Evolutionary conservation across 2,113 vertebrate species (phyloP).

Genomic region (Sapayoa aenigma): DNA sequence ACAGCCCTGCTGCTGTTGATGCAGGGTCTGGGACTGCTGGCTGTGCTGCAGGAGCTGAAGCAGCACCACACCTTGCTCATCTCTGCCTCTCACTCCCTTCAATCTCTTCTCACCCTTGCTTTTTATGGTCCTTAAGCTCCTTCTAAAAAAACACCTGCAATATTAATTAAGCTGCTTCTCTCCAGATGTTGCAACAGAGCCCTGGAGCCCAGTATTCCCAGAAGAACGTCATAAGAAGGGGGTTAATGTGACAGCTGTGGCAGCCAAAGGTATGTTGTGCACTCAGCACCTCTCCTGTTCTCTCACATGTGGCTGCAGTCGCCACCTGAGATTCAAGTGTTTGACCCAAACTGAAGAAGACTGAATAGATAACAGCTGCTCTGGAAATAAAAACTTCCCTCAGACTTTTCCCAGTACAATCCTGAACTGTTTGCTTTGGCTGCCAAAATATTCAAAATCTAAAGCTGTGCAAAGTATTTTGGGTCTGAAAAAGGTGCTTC

Average conservation of each 20-base stretch:
- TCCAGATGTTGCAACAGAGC: slow-evolving; percentile 55
- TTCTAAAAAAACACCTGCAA: background rate
- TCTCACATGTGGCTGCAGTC: background rate
- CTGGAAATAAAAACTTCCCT: background rate
- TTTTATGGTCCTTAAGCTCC: background rate
- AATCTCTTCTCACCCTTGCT: background rate
- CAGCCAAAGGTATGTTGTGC: slow-evolving; percentile 75
- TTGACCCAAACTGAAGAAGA: background rate
- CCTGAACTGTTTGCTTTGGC: background rate
- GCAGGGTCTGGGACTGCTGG: background rate
- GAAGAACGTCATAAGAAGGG: slow-evolving; percentile 67
- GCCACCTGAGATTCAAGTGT: background rate
- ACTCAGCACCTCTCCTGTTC: background rate
- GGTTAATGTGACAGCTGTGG: slow-evolving; percentile 67
- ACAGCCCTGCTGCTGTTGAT: background rate
- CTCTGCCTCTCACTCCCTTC: background rate
- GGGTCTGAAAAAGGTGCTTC: background rate
- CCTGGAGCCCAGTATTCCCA: slow-evolving; percentile 54
- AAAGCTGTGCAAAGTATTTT: background rate
- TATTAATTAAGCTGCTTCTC: background rate
- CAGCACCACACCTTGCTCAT: background rate
- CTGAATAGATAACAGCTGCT: background rate
- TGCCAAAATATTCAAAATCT: background rate
- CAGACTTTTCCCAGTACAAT: background rate
- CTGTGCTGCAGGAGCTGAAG: background rate